Evolutionary conservation across 1,140 invertebrate genomes (phyloP).

Genomic region (Dryas iulia): DNA sequence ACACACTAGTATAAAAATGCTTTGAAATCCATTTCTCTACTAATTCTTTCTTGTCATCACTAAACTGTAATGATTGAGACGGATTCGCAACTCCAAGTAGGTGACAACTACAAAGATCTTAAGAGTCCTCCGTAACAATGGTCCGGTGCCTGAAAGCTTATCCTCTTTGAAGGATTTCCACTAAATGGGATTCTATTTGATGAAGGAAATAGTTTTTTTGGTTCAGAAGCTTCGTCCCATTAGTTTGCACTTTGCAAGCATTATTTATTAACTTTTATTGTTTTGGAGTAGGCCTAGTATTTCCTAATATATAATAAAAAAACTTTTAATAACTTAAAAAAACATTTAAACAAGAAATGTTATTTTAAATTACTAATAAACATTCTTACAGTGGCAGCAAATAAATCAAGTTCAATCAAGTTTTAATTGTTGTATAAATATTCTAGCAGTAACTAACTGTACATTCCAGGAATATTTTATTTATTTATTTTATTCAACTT

Average conservation of each 20-base stretch:
- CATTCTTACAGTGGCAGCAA: no score
- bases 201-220: neutral
- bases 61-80: neutral
- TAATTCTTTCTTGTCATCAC: neutral
- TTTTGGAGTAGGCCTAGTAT: no score
- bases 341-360: no score
- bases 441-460: no score
- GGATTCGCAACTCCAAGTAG: neutral
- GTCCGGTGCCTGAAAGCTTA: neutral
- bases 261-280: no score
- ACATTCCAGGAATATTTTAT: no score
- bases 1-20: neutral
- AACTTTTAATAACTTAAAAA: no score
- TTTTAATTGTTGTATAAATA: no score
- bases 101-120: neutral
- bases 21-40: neutral
- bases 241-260: neutral
- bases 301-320: no score
- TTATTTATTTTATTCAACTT: no score
- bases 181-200: constrained; percentile 3
- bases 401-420: no score
- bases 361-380: no score
- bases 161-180: neutral
- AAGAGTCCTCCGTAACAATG: neutral
- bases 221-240: neutral